phyloP scores from a whole-genome alignment of 2,113 vertebrate species.

The Odontophorus gujanensis region DNA sequence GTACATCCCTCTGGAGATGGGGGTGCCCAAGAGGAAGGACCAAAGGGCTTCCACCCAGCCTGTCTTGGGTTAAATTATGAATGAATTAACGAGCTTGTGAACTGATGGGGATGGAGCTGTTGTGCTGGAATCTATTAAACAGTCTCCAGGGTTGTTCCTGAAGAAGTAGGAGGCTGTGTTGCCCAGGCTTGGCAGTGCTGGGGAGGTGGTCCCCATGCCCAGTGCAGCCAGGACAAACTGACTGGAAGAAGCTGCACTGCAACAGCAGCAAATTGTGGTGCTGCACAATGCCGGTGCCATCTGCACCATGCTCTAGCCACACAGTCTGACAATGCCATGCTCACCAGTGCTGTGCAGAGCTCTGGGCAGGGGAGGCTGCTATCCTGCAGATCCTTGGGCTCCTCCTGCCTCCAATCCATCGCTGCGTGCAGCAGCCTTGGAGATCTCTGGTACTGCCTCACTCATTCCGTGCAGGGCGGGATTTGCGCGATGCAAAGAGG shows the following conservation, averaged over 20 bases:
- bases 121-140: not conserved
- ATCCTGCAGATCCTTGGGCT: not conserved
- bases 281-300: fast-evolving
- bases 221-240: no score
- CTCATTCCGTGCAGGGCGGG: not conserved
- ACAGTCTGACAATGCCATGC: fast-evolving
- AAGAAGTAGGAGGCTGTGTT: not conserved
- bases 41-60: not conserved
- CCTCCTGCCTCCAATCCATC: not conserved
- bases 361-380: not conserved
- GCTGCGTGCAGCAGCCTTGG: not conserved
- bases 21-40: fast-evolving
- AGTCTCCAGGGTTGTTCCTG: not conserved
- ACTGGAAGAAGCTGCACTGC: not conserved
- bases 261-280: fast-evolving
- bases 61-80: not conserved
- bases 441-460: not conserved
- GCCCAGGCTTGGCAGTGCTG: fast-evolving
- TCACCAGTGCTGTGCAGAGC: fast-evolving
- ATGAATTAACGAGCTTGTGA: not conserved
- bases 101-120: not conserved
- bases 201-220: fast-evolving
- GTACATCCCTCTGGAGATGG: not conserved
- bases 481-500: not conserved
- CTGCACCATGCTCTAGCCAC: fast-evolving